A percentile compares a stretch with the other conserved stretches of the same genome.
Evolutionary conservation across 2,113 vertebrate genomes (phyloP).

Genomic region (Cryptomyrus ogoouensis): DNA sequence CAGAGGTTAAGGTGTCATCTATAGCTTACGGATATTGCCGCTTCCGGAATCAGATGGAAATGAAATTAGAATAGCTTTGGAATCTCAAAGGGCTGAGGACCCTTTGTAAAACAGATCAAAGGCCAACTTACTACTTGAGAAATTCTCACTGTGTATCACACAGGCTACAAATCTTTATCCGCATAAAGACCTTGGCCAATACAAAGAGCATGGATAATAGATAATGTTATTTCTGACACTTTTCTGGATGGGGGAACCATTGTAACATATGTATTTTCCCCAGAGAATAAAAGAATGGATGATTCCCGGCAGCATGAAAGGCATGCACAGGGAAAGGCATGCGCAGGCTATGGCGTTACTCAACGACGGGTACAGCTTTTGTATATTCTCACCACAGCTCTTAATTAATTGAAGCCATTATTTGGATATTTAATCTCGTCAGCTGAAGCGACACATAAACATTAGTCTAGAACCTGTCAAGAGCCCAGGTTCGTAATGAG

Average conservation of each 20-base stretch:
- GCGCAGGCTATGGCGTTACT: neutral
- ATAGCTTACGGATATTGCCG: neutral
- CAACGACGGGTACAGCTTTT: neutral
- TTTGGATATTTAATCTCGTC: neutral
- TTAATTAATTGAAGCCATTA: neutral
- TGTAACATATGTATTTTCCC: neutral
- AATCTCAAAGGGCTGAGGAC: neutral
- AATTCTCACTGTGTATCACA: neutral
- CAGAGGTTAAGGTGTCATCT: neutral
- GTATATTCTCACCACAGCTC: neutral
- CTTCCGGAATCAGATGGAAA: constrained; percentile 1
- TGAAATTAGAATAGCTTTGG: neutral
- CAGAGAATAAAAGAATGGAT: neutral
- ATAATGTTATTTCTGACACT: neutral
- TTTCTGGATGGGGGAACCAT: neutral
- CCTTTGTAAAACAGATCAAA: neutral
- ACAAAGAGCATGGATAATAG: constrained; percentile 5
- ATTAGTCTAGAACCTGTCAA: neutral
- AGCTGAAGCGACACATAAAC: neutral
- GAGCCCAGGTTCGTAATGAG: neutral
- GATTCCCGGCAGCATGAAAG: too few relatives aligned
- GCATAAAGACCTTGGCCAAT: neutral
- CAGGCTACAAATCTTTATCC: constrained; percentile 5
- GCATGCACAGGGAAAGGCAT: neutral
- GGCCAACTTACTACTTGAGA: neutral